Percentiles rank a stretch among this genome's conserved stretches.
phyloP scores from a whole-genome alignment of 2,888 invertebrate species.

The Physocephala rufipes region DNA sequence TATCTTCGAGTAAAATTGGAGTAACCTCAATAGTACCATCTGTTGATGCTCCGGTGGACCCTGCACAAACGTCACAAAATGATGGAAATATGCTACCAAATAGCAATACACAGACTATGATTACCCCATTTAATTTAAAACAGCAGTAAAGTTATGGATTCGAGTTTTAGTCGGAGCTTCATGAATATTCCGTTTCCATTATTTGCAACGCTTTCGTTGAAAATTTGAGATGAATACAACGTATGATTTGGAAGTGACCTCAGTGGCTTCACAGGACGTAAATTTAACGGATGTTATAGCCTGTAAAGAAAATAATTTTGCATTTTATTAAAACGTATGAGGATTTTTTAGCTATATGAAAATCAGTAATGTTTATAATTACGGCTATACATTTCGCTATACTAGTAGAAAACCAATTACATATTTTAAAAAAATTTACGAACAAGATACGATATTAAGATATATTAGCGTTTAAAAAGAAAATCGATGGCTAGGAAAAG shows the following conservation, averaged over 20 bases:
- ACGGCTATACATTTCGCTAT: slow-evolving; percentile 1
- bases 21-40: background rate
- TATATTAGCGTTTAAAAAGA: background rate
- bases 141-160: slow-evolving; percentile 40
- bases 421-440: slow-evolving; percentile 5
- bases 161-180: background rate
- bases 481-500: background rate
- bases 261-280: too few species aligned
- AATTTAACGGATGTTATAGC: too few species aligned
- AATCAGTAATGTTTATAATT: background rate
- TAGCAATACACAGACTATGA: slow-evolving; percentile 48
- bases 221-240: too few species aligned
- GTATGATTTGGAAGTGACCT: too few species aligned
- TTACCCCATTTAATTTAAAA: slow-evolving; percentile 50
- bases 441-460: slow-evolving; percentile 7
- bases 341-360: too few species aligned
- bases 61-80: background rate
- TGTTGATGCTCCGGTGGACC: background rate
- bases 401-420: slow-evolving; percentile 5
- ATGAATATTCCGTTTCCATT: too few species aligned
- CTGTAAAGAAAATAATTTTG: background rate
- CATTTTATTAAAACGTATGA: background rate
- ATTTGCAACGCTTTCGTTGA: too few species aligned
- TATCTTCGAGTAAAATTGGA: slow-evolving; percentile 27
- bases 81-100: slow-evolving; percentile 16